Evolutionary conservation across 2,113 vertebrate genomes (phyloP).

Genomic region (Brachyhypopomus gauderio): DNA sequence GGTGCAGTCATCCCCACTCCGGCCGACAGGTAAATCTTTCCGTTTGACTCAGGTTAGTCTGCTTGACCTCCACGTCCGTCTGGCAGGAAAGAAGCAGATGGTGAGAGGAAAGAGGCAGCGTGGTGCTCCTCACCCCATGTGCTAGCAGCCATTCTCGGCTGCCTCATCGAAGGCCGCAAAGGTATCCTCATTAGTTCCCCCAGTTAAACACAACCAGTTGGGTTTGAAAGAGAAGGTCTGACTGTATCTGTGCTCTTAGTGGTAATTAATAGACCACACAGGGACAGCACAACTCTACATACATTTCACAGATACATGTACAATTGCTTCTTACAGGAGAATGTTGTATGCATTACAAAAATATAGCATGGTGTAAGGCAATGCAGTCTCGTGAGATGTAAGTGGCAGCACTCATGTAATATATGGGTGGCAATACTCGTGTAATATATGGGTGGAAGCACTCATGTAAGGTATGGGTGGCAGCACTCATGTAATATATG

Average conservation of each 20-base stretch:
- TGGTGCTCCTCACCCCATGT: neutral
- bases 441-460: slow-evolving; percentile 38
- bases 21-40: slow-evolving; percentile 12
- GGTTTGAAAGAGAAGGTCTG: neutral
- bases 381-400: no score
- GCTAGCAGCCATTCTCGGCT: neutral
- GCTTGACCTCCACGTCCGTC: neutral
- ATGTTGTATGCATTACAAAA: slow-evolving; percentile 46
- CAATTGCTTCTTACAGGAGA: neutral
- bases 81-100: neutral
- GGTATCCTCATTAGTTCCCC: slow-evolving; percentile 8
- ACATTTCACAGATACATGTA: neutral
- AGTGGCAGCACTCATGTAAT: neutral
- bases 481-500: slow-evolving; percentile 16
- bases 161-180: neutral
- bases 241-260: neutral
- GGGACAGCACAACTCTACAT: neutral
- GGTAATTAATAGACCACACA: neutral
- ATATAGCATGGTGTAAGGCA: neutral
- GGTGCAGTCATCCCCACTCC: neutral
- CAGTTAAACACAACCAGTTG: neutral
- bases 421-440: no score
- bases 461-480: slow-evolving; percentile 38
- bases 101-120: slow-evolving; percentile 5
- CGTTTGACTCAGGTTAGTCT: neutral